Base-by-base conservation (phyloP, 2,797 vertebrate species). In the Centroberyx gerrardi region DNA sequence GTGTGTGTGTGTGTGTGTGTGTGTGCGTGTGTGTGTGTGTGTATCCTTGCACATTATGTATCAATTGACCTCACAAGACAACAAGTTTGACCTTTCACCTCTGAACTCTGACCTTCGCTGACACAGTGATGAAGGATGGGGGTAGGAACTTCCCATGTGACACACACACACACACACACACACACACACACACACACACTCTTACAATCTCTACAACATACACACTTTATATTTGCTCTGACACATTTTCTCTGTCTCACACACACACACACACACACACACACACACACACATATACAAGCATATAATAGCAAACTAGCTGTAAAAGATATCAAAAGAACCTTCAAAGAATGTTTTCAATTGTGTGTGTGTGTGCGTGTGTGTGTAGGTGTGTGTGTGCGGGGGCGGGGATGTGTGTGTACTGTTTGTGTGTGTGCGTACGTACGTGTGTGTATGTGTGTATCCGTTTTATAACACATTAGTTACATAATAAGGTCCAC, bases 401-500 rank as follows among this genome's bases (percentile, higher is more conserved):
- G 52, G n/a, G 33, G 36, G 52, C 22, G 38, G 44, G 65, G 42
- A 42, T 53, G 31, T 65, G 8, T 62, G 40, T 62, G 42, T 70
- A 38, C 22, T 56, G 48, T 67, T 44, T 74, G 53, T 64, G 56
- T 74, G 51, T 49, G 58, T 54, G 38, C 53, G 1, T 46, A n/a
- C 60, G 56, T 36, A 12, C n/a, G 22, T 69, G 61, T 48, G 60
- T 46, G 69, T n/a, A 62, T 27, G 64, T 68, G 58, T 67, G 44
- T 59, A 15, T 61, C 63, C 79, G 82, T 90, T 89, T 77, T 83
- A 84, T 90, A 90, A 90, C 78, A 46, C 14, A 62, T 22, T 33
- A 17, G 60, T 90, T 90, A 90, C 82, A 90, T 90, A 90, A 90
- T 74, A 72, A 53, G 33, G 33, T 36, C 33, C 65, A 36, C 82